A percentile compares a stretch with the other conserved stretches of the same genome.
phyloP scores from a whole-genome alignment of 1,140 invertebrate species.

The Mya arenaria region DNA sequence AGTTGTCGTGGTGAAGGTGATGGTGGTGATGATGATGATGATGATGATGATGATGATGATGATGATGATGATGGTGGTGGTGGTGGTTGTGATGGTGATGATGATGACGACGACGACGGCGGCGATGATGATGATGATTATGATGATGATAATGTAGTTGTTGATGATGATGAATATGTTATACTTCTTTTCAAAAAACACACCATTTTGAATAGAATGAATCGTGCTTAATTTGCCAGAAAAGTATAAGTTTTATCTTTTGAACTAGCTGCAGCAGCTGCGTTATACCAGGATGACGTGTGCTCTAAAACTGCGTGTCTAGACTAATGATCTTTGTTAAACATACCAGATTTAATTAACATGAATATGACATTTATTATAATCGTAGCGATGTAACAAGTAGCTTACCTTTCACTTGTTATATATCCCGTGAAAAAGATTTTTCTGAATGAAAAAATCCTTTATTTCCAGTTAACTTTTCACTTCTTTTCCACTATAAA shows the following conservation, averaged over 20 bases:
- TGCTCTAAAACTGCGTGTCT: background rate
- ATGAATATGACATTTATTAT: background rate
- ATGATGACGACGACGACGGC: too few relatives aligned
- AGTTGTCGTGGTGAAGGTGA: too few relatives aligned
- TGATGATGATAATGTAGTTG: too few relatives aligned
- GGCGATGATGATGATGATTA: too few relatives aligned
- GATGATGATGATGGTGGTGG: too few relatives aligned
- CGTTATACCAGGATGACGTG: background rate
- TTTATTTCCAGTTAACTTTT: background rate
- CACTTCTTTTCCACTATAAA: background rate
- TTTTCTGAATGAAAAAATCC: background rate
- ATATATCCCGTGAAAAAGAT: background rate
- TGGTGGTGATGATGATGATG: too few relatives aligned
- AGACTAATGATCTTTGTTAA: background rate
- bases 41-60: too few relatives aligned
- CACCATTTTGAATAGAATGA: background rate
- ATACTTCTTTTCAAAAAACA: too few relatives aligned
- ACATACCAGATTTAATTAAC: background rate
- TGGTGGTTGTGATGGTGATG: too few relatives aligned
- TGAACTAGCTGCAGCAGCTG: background rate
- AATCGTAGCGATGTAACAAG: background rate
- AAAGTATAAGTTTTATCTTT: background rate
- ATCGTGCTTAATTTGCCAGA: background rate
- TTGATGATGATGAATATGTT: too few relatives aligned
- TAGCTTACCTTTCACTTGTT: background rate